Conservation (phyloP, 2,888 invertebrate genomes). For the Noctua pronuba region DNA sequence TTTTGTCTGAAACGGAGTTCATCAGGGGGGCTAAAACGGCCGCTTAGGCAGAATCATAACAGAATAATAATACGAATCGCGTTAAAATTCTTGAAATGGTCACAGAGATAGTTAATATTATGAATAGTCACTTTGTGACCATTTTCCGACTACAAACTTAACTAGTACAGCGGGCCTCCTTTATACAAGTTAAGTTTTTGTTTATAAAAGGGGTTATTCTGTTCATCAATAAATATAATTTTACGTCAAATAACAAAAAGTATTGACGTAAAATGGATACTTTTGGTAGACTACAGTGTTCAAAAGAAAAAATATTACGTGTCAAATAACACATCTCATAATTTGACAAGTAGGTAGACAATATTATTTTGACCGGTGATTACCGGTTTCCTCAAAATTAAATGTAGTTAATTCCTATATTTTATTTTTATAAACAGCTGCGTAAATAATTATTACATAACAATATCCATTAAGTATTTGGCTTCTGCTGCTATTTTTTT, state of each 20-base stretch:
- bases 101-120: too few relatives aligned
- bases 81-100: too few relatives aligned
- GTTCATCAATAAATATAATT: not conserved
- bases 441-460: not conserved
- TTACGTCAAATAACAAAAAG: slow-evolving; percentile 10
- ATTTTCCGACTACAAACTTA: too few relatives aligned
- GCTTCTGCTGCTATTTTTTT: not conserved
- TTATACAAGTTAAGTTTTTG: not conserved
- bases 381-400: not conserved
- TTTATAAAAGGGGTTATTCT: not conserved
- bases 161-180: too few relatives aligned
- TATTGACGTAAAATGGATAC: not conserved
- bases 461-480: not conserved
- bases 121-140: too few relatives aligned
- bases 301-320: not conserved
- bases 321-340: not conserved
- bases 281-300: not conserved
- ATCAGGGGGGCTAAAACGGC: too few relatives aligned
- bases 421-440: not conserved
- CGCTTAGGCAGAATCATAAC: too few relatives aligned
- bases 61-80: too few relatives aligned
- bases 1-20: not conserved
- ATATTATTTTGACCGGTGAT: not conserved
- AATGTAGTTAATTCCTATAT: not conserved
- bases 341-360: not conserved